A percentile compares a stretch with the other conserved stretches of the same genome.
These are phyloP conservation scores for Lymantria monacha DNA, from an alignment of 2,888 invertebrate species.

Conservation along the genomic window DNA sequence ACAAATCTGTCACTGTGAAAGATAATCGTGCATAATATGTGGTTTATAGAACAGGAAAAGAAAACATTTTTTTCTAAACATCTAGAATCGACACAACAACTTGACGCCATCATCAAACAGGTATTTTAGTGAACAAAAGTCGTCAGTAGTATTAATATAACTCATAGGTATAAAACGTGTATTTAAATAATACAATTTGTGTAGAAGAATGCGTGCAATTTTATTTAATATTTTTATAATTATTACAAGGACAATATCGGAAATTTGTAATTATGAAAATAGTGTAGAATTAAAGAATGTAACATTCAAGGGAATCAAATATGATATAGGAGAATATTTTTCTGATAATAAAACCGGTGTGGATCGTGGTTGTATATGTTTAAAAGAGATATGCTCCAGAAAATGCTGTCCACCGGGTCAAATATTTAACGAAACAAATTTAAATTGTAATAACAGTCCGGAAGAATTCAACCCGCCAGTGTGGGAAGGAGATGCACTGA, in stretches of 20 bases:
- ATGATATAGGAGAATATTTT: constrained; percentile 44
- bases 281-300: constrained; percentile 17
- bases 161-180: neutral
- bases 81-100: too few relatives aligned
- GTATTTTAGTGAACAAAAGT: neutral
- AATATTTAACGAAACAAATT: constrained; percentile 23
- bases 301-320: constrained; percentile 37
- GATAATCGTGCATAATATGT: too few relatives aligned
- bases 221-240: neutral
- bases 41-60: too few relatives aligned
- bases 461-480: constrained; percentile 2
- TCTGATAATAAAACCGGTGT: constrained; percentile 30
- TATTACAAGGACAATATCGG: neutral
- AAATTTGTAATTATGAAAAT: constrained; percentile 14
- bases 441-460: neutral
- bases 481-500: neutral
- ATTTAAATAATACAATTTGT: neutral
- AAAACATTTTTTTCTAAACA: too few relatives aligned
- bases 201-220: neutral
- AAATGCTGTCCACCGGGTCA: constrained; percentile 61
- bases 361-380: constrained; percentile 51
- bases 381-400: constrained; percentile 43
- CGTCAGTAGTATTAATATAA: neutral
- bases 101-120: neutral
- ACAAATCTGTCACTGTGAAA: too few relatives aligned